Conservation (phyloP, 2,113 vertebrate species). For the Sialia sialis region DNA sequence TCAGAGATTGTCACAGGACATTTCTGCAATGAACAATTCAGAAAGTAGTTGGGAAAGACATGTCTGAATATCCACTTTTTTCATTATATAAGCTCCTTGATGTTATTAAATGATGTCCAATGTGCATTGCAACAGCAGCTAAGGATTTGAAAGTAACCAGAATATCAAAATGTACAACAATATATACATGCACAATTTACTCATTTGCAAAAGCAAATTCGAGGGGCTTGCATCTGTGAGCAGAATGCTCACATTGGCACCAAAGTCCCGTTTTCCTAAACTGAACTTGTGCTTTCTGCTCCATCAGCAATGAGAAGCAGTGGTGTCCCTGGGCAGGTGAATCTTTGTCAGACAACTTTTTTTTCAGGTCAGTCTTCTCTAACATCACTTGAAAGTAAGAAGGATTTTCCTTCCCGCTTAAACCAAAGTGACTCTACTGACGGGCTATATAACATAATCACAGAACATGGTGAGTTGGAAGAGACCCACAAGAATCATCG, state of each 20-base stretch:
- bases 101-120: background rate
- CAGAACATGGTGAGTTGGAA: background rate
- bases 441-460: background rate
- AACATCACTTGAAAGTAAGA: background rate
- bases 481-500: rapidly evolving
- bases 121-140: background rate
- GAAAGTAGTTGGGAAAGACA: background rate
- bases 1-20: background rate
- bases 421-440: background rate
- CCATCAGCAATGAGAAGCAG: background rate
- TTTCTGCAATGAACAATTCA: background rate
- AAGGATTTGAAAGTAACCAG: background rate
- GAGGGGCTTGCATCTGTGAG: background rate
- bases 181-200: background rate
- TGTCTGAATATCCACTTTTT: background rate
- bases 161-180: background rate
- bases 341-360: background rate
- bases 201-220: background rate
- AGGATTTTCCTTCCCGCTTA: background rate
- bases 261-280: background rate
- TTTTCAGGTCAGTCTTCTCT: background rate
- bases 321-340: background rate
- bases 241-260: background rate
- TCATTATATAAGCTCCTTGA: background rate
- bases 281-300: background rate